phyloP scores from a whole-genome alignment of 37 sponge, comb jelly and placozoan species.

The Crambe crambe region DNA sequence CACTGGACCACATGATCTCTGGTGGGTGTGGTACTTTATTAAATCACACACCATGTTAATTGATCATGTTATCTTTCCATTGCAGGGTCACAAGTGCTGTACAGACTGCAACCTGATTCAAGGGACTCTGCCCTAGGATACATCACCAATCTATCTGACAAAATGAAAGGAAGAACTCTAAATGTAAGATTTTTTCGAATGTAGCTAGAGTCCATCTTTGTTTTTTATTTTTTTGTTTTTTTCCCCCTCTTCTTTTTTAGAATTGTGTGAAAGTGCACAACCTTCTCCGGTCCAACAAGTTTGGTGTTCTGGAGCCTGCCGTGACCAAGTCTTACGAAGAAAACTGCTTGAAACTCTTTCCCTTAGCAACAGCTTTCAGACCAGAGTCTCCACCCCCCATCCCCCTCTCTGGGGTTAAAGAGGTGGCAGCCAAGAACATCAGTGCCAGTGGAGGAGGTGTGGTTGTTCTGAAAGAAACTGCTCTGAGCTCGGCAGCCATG shows the following conservation, averaged over 20 bases:
- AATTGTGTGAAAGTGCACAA: slow-evolving; percentile 60
- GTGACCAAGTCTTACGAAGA: slow-evolving; percentile 27
- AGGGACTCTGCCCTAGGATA: slow-evolving; percentile 42
- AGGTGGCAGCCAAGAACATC: slow-evolving; percentile 16
- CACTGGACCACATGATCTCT: slow-evolving; percentile 69
- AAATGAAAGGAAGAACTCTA: slow-evolving; percentile 31
- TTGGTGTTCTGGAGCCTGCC: slow-evolving; percentile 62
- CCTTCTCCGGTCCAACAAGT: slow-evolving; percentile 48
- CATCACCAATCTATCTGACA: slow-evolving; percentile 51
- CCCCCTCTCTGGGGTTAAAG: not conserved
- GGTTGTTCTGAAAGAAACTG: not conserved
- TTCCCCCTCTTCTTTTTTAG: not conserved
- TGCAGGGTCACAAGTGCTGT: slow-evolving; percentile 68
- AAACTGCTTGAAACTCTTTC: slow-evolving; percentile 68
- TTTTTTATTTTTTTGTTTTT: not conserved
- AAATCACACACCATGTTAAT: too few relatives aligned
- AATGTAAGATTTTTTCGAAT: slow-evolving; percentile 16
- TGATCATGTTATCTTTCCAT: not conserved
- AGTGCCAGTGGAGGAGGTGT: slow-evolving; percentile 14
- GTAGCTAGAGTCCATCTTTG: not conserved
- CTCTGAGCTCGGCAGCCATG: slow-evolving; percentile 17
- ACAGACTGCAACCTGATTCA: slow-evolving; percentile 44
- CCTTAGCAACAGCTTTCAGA: slow-evolving; percentile 80
- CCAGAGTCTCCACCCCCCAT: not conserved
- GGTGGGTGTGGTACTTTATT: slow-evolving; percentile 40